Evolutionary conservation across 2,888 invertebrate species (phyloP), one percentile per base, ranked within the genome.

Genomic region (Limnephilus auricula): DNA sequence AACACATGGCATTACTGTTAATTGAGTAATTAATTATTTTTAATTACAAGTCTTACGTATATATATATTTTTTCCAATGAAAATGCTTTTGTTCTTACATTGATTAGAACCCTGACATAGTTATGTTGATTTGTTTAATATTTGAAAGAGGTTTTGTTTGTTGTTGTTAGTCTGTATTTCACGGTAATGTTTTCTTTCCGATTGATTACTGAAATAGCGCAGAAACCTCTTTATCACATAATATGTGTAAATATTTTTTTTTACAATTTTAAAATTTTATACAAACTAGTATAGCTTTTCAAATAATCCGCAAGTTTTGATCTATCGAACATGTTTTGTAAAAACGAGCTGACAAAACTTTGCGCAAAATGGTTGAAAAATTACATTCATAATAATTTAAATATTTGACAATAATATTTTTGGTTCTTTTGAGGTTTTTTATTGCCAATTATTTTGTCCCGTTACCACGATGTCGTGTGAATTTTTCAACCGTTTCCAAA

Each of bases 351-450:
- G 65, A 65, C 65, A 65, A 65, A 65, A 65, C 65, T 65, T 9
- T 65, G 65, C 65, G 65, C 65, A 65, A 65, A 65, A 65, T 65
- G 65, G 65, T 65, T 65, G 65, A 65, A 65, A 65, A 65, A n/a
- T 65, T 65, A 25, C 5, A 65, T n/a, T 65, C 9, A 65, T 25
- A 65, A n/a, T 65, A 5, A 65, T 65, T 65, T n/a, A 65, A 65
- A 65, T 65, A 65, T 65, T 65, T n/a, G 65, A 65, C 65, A 65
- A 65, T 65, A 65, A 65, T n/a, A n/a, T 65, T 65, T 65, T 25
- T 40, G 40, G 2, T 40, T 12, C 25, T 18, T 50, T 65, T 65
- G 65, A 25, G 6, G 65, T 18, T 65, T n/a, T 65, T 65, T 65
- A 25, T 9, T 9, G 65, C 65, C 65, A 9, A n/a, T 65, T 25